Conservation (phyloP, 2,888 invertebrate species). For the Yponomeuta cagnagella region DNA sequence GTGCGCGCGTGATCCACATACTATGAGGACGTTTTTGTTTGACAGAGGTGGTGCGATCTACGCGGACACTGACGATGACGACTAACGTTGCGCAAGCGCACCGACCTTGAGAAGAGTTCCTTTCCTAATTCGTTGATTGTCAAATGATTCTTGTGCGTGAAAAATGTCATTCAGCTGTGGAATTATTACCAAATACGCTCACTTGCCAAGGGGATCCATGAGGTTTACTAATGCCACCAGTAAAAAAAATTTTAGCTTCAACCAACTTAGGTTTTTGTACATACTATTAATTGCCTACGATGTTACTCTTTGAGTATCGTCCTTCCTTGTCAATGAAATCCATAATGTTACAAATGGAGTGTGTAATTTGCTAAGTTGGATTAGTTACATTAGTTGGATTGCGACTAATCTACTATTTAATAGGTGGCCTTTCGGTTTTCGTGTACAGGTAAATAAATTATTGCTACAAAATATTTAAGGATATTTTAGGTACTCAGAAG, state of each 20-base stretch:
- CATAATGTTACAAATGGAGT: not conserved
- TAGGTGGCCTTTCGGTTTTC: not conserved
- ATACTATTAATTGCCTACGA: not conserved
- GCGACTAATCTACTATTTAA: not conserved
- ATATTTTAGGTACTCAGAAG: too few relatives aligned
- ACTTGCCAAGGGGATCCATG: too few relatives aligned
- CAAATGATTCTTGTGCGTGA: not conserved
- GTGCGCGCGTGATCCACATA: slow-evolving; percentile 2
- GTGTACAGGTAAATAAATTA: not conserved
- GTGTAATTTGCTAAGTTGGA: not conserved
- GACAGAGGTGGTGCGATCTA: slow-evolving; percentile 46
- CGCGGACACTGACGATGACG: not conserved
- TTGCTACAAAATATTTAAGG: not conserved
- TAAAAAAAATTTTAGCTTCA: not conserved
- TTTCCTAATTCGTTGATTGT: not conserved
- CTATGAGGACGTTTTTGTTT: slow-evolving; percentile 35
- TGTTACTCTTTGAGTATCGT: not conserved
- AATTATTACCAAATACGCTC: not conserved
- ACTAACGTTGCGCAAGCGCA: slow-evolving; percentile 37
- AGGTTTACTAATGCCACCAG: too few relatives aligned
- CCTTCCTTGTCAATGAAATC: not conserved
- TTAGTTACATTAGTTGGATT: not conserved
- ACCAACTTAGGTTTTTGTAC: not conserved
- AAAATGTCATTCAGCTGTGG: not conserved
- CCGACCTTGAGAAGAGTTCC: slow-evolving; percentile 42